Evolutionary conservation across 2,113 vertebrate genomes (phyloP).

Genomic region (Panthera tigris): DNA sequence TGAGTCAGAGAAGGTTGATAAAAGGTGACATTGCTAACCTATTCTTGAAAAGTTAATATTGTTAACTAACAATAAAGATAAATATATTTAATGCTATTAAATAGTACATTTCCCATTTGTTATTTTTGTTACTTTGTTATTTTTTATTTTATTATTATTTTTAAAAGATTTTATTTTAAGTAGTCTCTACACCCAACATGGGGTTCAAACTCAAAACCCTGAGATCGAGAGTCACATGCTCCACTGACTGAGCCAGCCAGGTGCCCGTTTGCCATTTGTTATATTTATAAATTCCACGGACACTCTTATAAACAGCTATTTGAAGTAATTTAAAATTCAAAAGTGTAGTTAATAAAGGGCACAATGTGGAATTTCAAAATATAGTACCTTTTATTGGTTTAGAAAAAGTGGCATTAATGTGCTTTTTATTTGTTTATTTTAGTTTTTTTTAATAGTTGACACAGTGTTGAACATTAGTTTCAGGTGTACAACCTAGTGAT

Average conservation of each 20-base stretch:
- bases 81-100: constrained; percentile 36
- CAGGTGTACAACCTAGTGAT: not conserved
- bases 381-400: not conserved
- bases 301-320: constrained; percentile 13
- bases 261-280: not conserved
- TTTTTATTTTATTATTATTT: too few relatives aligned
- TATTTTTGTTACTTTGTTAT: too few relatives aligned
- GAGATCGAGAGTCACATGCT: too few relatives aligned
- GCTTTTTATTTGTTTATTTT: not conserved
- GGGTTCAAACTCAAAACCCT: too few relatives aligned
- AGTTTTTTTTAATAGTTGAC: not conserved
- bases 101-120: not conserved
- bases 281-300: constrained; percentile 5
- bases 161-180: too few relatives aligned
- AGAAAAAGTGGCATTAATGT: not conserved
- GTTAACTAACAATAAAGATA: constrained; percentile 2
- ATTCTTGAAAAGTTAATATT: constrained; percentile 25
- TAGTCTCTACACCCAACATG: too few relatives aligned
- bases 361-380: not conserved
- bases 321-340: constrained; percentile 34
- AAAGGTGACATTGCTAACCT: not conserved
- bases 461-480: not conserved
- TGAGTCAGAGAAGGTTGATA: not conserved
- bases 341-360: not conserved
- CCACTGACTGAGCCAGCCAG: too few relatives aligned